Evolutionary conservation across 1,140 invertebrate genomes (phyloP).

Genomic region (Cherax destructor): DNA sequence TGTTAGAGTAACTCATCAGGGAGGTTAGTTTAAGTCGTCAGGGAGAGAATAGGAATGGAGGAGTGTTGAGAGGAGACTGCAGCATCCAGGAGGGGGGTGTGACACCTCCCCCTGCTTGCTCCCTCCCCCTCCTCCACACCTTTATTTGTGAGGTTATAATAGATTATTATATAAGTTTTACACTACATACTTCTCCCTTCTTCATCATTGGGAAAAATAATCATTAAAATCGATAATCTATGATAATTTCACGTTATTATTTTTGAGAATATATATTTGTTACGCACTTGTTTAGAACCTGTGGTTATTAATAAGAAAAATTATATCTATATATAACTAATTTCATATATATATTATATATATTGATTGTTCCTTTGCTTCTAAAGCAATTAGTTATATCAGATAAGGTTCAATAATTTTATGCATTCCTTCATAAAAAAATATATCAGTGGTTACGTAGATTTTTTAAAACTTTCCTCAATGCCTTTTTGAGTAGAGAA

Average conservation of each 20-base stretch:
- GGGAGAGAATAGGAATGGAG: neutral
- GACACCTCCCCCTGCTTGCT: neutral
- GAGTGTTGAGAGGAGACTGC: too few species aligned
- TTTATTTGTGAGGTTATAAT: neutral
- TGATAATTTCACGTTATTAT: slow-evolving; percentile 10
- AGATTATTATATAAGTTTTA: neutral
- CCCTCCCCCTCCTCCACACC: neutral
- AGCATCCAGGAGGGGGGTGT: too few species aligned
- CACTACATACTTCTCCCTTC: neutral
- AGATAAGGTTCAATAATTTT: neutral
- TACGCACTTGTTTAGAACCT: slow-evolving; percentile 24
- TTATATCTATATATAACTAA: neutral
- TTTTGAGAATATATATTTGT: slow-evolving; percentile 34
- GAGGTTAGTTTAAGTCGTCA: slow-evolving; percentile 1
- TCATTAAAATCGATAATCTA: neutral
- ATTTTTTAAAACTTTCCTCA: neutral
- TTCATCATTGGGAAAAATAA: slow-evolving; percentile 1
- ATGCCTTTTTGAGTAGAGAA: slow-evolving; percentile 36
- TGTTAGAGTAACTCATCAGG: neutral
- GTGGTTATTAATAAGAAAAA: neutral
- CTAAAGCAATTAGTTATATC: neutral
- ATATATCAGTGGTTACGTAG: neutral
- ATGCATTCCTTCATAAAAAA: slow-evolving; percentile 4
- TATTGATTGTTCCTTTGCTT: slow-evolving; percentile 33
- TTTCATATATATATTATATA: neutral